Conservation (phyloP, 2,113 vertebrate species). For the Ploceus nigricollis region DNA sequence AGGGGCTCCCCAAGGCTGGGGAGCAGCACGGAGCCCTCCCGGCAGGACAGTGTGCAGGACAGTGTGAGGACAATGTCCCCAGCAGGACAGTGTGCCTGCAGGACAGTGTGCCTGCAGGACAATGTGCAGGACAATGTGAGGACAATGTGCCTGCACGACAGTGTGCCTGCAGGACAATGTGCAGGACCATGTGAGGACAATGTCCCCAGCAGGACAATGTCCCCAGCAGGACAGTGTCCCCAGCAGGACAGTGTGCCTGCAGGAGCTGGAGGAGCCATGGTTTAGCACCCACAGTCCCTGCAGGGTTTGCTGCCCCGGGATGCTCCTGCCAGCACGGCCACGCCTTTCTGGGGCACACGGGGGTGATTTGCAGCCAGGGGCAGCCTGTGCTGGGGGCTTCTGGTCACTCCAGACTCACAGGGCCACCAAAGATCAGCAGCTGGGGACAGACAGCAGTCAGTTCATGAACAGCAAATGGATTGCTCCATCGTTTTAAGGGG, state of each 20-base stretch:
- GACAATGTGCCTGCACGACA: too few relatives aligned
- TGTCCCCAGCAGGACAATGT: background rate
- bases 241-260: background rate
- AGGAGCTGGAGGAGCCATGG: background rate
- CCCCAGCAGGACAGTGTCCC: background rate
- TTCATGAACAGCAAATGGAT: background rate
- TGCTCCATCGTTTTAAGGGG: background rate
- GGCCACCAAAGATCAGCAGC: background rate
- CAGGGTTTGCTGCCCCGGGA: background rate
- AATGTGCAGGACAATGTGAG: too few relatives aligned
- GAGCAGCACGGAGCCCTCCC: background rate
- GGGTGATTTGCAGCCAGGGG: background rate
- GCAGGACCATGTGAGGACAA: too few relatives aligned
- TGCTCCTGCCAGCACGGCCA: background rate
- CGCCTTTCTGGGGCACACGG: too few relatives aligned
- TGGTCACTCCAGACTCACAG: accelerated
- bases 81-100: background rate
- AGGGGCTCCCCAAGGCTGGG: background rate
- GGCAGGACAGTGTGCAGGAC: background rate
- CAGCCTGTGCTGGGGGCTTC: background rate
- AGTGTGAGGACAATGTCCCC: background rate
- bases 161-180: too few relatives aligned
- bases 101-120: background rate
- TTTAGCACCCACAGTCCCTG: background rate
- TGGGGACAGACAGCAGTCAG: background rate